Percentiles rank a stretch among this genome's conserved stretches.
Conservation (phyloP, 1,140 invertebrate species). For the Heliconius eleuchia region DNA sequence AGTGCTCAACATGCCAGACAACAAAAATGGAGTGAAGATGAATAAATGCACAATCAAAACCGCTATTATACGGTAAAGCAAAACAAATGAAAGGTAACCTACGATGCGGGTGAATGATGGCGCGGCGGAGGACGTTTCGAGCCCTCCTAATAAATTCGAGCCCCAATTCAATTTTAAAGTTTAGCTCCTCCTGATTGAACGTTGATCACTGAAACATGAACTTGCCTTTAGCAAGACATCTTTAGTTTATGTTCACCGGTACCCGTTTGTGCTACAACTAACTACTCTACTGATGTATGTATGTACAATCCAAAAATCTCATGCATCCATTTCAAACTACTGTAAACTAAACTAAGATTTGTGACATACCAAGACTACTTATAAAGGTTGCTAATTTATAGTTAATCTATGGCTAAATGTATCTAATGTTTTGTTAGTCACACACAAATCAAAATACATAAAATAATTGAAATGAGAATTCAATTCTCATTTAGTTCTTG, state of each 20-base stretch:
- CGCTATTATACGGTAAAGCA: constrained; percentile 43
- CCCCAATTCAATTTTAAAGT: constrained; percentile 66
- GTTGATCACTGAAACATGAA: constrained; percentile 78
- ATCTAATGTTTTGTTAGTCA: constrained; percentile 22
- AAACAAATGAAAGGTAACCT: constrained; percentile 74
- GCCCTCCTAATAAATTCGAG: constrained; percentile 65
- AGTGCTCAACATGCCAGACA: constrained; percentile 34
- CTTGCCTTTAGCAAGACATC: constrained; percentile 61
- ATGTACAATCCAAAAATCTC: constrained; percentile 28
- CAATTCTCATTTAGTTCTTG: not conserved
- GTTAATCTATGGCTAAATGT: not conserved
- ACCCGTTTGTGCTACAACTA: constrained; percentile 50
- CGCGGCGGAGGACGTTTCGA: constrained; percentile 69
- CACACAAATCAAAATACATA: not conserved
- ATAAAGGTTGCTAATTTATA: not conserved
- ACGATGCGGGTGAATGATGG: constrained; percentile 71
- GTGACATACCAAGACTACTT: not conserved
- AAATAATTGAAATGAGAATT: not conserved
- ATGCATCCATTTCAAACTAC: constrained; percentile 23
- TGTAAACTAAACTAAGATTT: not conserved
- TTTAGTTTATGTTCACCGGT: constrained; percentile 55
- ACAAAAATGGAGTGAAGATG: constrained; percentile 34
- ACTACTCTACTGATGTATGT: constrained; percentile 41
- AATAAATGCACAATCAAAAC: constrained; percentile 30
- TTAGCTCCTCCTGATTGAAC: constrained; percentile 74